A percentile compares a stretch with the other conserved stretches of the same genome.
Evolutionary conservation across 2,797 vertebrate species (phyloP).

Genomic region (Lagocephalus sceleratus): DNA sequence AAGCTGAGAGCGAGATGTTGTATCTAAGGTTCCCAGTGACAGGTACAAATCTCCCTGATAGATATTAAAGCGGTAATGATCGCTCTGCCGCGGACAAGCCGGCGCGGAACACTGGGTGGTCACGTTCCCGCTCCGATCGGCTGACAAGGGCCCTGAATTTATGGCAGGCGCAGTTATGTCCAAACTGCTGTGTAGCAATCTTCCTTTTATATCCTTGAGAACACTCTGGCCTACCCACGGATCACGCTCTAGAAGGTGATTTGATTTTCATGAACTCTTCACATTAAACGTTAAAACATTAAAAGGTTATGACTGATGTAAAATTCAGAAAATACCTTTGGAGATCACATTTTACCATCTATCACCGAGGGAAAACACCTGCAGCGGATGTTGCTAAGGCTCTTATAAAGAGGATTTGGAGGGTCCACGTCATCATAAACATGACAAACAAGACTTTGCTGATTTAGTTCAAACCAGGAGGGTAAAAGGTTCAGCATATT

Average conservation of each 20-base stretch:
- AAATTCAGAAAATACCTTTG: slow-evolving; percentile 11
- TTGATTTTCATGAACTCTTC: slow-evolving; percentile 37
- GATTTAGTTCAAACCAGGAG: slow-evolving; percentile 7
- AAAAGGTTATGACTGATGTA: slow-evolving; percentile 6
- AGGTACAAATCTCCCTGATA: slow-evolving; percentile 74
- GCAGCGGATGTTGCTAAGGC: too few species aligned
- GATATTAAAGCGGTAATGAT: slow-evolving; percentile 72
- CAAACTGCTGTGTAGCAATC: slow-evolving; percentile 48
- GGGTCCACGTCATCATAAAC: slow-evolving; percentile 36
- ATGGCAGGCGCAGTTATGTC: slow-evolving; percentile 32
- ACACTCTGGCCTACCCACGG: slow-evolving; percentile 17
- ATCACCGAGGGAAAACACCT: background rate
- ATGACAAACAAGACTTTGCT: slow-evolving; percentile 23
- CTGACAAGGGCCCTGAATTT: slow-evolving; percentile 61
- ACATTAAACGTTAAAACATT: slow-evolving; percentile 32
- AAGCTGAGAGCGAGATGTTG: slow-evolving; percentile 39
- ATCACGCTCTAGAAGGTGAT: slow-evolving; percentile 35
- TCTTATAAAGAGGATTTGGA: slow-evolving; percentile 1
- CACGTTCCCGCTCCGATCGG: slow-evolving; percentile 40
- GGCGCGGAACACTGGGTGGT: slow-evolving; percentile 36
- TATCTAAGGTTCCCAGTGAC: slow-evolving; percentile 61
- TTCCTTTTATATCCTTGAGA: slow-evolving; percentile 42
- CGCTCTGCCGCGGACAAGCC: slow-evolving; percentile 26
- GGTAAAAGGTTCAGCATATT: slow-evolving; percentile 17
- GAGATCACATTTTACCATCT: slow-evolving; percentile 1